Percentiles rank a stretch among this genome's conserved stretches.
phyloP scores from a whole-genome alignment of 2,888 invertebrate genomes.

The Cremastinae sp. region DNA sequence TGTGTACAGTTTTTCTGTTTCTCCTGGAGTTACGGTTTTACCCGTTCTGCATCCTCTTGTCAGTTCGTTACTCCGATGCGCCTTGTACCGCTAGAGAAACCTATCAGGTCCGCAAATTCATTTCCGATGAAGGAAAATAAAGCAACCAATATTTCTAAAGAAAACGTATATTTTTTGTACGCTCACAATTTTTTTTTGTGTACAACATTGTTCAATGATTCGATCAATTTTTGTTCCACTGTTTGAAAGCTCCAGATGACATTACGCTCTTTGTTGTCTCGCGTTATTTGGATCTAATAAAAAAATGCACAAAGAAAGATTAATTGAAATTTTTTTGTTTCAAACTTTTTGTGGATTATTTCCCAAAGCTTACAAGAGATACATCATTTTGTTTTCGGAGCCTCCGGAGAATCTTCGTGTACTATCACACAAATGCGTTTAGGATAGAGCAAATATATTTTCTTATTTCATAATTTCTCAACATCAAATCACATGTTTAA shows the following conservation, averaged over 20 bases:
- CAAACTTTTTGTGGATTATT: slow-evolving; percentile 3
- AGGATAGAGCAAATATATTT: slow-evolving; percentile 1
- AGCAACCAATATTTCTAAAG: slow-evolving; percentile 6
- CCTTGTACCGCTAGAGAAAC: neutral
- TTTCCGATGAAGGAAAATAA: neutral
- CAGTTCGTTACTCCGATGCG: neutral
- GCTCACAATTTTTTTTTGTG: slow-evolving; percentile 51
- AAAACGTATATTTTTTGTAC: slow-evolving; percentile 30
- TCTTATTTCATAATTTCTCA: slow-evolving; percentile 19
- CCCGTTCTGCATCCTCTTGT: neutral
- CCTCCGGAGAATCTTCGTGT: slow-evolving; percentile 27
- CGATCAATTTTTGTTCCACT: neutral
- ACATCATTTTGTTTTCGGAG: slow-evolving; percentile 36
- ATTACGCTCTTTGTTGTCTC: too few relatives aligned
- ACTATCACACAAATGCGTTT: slow-evolving; percentile 12
- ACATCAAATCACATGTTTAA: slow-evolving; percentile 9
- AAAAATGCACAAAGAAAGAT: neutral
- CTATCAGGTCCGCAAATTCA: too few relatives aligned
- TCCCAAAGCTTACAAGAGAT: slow-evolving; percentile 22
- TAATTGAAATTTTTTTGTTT: slow-evolving; percentile 7
- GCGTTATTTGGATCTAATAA: neutral
- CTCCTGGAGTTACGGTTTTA: neutral
- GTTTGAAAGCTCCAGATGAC: too few relatives aligned
- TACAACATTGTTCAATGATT: slow-evolving; percentile 58
- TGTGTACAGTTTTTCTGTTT: neutral